Evolutionary conservation across 1,140 invertebrate genomes (phyloP), one percentile per base, ranked within the genome.

Genomic region (Scaptomyza montana): DNA sequence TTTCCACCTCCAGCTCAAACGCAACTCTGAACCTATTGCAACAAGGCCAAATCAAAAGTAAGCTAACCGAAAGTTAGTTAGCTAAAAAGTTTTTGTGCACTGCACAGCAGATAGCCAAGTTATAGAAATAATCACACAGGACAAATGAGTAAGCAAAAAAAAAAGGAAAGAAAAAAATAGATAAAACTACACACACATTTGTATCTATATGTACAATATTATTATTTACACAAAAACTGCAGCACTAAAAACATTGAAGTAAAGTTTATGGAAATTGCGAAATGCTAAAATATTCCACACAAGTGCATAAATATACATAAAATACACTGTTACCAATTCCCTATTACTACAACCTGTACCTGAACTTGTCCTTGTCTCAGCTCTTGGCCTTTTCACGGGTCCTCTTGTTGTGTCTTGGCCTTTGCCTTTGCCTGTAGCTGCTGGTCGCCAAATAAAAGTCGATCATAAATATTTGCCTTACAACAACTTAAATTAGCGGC

Each of bases 391-490:
- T 16, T 10, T 51, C 10, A 16, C 13, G 5, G 46, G n/a, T 21
- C 3, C 50, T 10, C 21, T 5, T 43, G 9, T 28, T 3, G 10
- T 41, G 19, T 25, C 5, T 43, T 43, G 39, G 39, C 39, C 19
- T 57, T 33, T 33, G 30, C 30, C 21, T 25, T 56, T 21, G 54
- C 54, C 21, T 25, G 47, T n/a, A 16, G 49, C 56, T 61, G 30
- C 57, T 62, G 60, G 59, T 69, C 51, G 60, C 60, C 60, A 57
- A 82, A 85, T 82, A 82, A 84, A 84, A 85, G 80, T 84, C 81
- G 77, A 84, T 85, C 80, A 85, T 84, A 84, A 84, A 84, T 84
- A 84, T 84, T 85, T 84, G 77, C 55, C 80, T 80, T 77, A 78
- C 78, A 82, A 78, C 74, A 73, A 85, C 80, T 84, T 84, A 84